These are phyloP conservation scores for Sebastes matsubarae DNA, from an alignment of 2,797 vertebrate species.

Conservation along the genomic window DNA sequence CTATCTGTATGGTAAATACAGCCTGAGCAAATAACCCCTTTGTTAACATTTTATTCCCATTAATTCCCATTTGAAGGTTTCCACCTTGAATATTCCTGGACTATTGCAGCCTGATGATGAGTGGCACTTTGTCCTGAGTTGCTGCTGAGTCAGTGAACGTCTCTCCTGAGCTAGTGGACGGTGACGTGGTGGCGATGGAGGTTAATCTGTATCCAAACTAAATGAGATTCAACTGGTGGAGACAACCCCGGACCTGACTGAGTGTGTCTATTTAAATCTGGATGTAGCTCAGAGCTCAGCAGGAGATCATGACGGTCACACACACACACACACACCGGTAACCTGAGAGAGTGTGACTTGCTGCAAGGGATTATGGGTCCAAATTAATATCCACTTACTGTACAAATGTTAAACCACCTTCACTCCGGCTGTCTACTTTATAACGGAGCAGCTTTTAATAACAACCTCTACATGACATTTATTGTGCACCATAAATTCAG, in stretches of 20 bases:
- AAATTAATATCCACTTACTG: slow-evolving; percentile 63
- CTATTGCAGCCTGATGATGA: not conserved
- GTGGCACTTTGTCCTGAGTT: not conserved
- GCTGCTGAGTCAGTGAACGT: not conserved
- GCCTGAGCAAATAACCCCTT: not conserved
- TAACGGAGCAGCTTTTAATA: not conserved
- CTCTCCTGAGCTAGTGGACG: not conserved
- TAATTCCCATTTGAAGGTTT: not conserved
- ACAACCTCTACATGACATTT: not conserved
- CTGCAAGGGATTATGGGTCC: slow-evolving; percentile 65
- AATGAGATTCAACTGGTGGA: too few species aligned
- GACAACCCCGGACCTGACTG: too few species aligned
- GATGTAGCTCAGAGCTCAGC: slow-evolving; percentile 36
- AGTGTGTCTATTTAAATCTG: slow-evolving; percentile 42
- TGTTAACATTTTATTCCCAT: not conserved
- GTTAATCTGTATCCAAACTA: not conserved
- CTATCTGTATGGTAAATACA: not conserved
- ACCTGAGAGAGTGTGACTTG: slow-evolving; percentile 53
- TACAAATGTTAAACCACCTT: slow-evolving; percentile 36
- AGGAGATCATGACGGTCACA: not conserved
- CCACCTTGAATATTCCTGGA: not conserved
- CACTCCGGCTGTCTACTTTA: not conserved
- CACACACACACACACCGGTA: slow-evolving; percentile 24
- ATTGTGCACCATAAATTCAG: not conserved
- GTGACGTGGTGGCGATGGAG: not conserved